A percentile compares a stretch with the other conserved stretches of the same genome.
Evolutionary conservation across 2,113 vertebrate genomes (phyloP).

Genomic region (Onychostruthus taczanowskii): DNA sequence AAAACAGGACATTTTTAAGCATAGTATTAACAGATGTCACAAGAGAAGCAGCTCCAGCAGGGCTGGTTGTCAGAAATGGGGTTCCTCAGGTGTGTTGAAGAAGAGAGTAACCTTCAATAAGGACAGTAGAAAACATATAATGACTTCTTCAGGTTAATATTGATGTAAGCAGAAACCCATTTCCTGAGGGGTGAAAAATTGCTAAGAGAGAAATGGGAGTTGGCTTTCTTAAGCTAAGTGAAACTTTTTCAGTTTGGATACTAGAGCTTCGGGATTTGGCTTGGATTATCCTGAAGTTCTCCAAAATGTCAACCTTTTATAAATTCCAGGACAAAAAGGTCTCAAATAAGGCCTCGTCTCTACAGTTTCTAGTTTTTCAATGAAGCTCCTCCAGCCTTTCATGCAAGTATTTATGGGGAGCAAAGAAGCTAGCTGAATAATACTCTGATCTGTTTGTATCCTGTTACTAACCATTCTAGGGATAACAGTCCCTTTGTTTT

Average conservation of each 20-base stretch:
- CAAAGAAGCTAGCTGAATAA: not conserved
- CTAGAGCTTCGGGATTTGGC: not conserved
- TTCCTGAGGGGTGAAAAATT: not conserved
- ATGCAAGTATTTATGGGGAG: not conserved
- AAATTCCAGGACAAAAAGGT: not conserved
- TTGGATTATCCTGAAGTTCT: not conserved
- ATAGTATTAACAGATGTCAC: not conserved
- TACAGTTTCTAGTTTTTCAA: not conserved
- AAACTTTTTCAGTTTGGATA: not conserved
- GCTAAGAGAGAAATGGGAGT: not conserved
- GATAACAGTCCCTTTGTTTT: constrained; percentile 26
- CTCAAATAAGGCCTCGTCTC: not conserved
- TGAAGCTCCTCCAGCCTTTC: not conserved
- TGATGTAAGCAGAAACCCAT: not conserved
- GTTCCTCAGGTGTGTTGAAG: not conserved
- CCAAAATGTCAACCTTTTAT: not conserved
- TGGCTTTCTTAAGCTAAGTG: not conserved
- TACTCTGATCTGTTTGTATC: not conserved
- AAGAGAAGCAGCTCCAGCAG: not conserved
- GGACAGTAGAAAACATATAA: not conserved
- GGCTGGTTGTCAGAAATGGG: not conserved
- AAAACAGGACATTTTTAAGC: not conserved
- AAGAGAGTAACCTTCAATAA: not conserved
- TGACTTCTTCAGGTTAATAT: not conserved
- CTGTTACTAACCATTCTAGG: not conserved